These are phyloP conservation scores for Dysidea cf. avara DNA, from an alignment of 37 sponge, comb jelly and placozoan species.

Conservation along the genomic window DNA sequence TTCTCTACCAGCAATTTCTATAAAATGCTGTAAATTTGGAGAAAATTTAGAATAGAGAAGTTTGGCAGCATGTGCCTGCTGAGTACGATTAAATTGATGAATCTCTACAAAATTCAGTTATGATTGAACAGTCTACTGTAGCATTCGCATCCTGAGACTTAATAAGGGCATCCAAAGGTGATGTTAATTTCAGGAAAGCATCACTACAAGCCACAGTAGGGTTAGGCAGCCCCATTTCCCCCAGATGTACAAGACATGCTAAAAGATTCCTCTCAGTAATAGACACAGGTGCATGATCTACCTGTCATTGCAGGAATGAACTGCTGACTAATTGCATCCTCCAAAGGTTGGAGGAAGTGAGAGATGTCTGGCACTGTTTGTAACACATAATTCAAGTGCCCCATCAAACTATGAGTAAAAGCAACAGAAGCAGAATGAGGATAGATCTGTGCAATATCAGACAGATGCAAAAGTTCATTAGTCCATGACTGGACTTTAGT, in stretches of 20 bases:
- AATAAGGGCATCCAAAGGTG: slow-evolving; percentile 26
- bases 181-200: slow-evolving; percentile 14
- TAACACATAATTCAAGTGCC: slow-evolving; percentile 28
- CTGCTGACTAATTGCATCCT: too few species aligned
- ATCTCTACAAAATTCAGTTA: too few species aligned
- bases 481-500: slow-evolving; percentile 24
- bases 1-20: too few species aligned
- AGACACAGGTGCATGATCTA: neutral
- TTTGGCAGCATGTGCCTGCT: too few species aligned
- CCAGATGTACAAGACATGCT: slow-evolving; percentile 30
- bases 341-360: slow-evolving; percentile 28
- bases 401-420: slow-evolving; percentile 11
- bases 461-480: slow-evolving; percentile 11
- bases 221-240: slow-evolving; percentile 42
- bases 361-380: too few species aligned
- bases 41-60: too few species aligned
- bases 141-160: too few species aligned
- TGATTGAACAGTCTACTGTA: too few species aligned
- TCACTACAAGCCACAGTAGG: neutral
- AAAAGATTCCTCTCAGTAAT: slow-evolving; percentile 22
- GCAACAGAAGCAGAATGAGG: slow-evolving; percentile 42
- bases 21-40: too few species aligned
- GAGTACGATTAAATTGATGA: too few species aligned
- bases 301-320: neutral
- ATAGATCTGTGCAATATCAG: slow-evolving; percentile 35